Conservation (phyloP, 2,797 vertebrate species). For the Garrulus glandarius region DNA sequence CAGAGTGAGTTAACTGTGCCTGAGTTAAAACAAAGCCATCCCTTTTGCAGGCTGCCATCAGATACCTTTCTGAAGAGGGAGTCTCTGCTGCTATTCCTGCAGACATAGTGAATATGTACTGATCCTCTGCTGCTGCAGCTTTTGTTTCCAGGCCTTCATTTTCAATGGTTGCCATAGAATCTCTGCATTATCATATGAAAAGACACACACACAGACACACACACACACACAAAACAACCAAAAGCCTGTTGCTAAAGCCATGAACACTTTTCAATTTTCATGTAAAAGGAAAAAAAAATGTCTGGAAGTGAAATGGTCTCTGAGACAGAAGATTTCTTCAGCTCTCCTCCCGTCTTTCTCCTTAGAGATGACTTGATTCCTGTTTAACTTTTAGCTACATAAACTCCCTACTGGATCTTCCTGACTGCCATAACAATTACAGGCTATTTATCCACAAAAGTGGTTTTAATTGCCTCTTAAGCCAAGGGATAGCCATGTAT, state of each 20-base stretch:
- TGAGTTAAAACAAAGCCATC: conserved; percentile 56
- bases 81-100: conserved; percentile 61
- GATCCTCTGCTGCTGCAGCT: conserved; percentile 71
- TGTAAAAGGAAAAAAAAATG: background rate
- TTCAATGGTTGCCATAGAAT: conserved; percentile 83
- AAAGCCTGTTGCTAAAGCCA: conserved; percentile 75
- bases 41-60: conserved; percentile 61
- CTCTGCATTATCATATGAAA: conserved; percentile 82
- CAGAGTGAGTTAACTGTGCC: conserved; percentile 24
- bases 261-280: conserved; percentile 66
- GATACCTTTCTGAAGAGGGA: conserved; percentile 72
- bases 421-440: conserved; percentile 7
- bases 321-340: conserved; percentile 35
- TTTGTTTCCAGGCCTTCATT: conserved; percentile 76
- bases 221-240: background rate
- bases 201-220: conserved; percentile 38
- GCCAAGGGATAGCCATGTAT: background rate
- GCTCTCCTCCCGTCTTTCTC: background rate
- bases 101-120: conserved; percentile 61
- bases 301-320: conserved; percentile 57
- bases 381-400: conserved; percentile 13
- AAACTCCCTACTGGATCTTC: background rate
- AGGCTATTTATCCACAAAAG: conserved; percentile 39
- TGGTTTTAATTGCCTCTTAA: conserved; percentile 59
- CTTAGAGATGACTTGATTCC: background rate